Conservation (phyloP, 2,113 vertebrate genomes). For the Ginglymostoma cirratum region DNA sequence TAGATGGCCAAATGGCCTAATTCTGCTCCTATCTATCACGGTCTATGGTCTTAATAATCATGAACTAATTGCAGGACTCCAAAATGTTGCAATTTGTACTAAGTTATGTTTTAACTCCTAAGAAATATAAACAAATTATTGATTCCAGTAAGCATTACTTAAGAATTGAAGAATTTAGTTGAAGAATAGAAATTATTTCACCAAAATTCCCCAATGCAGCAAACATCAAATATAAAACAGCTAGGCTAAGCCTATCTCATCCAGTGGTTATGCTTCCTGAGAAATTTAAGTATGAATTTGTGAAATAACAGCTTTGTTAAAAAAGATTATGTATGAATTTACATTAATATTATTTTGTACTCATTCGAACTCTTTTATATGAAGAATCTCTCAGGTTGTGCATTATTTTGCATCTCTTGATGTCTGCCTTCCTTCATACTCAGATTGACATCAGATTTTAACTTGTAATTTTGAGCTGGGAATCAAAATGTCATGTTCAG, state of each 20-base stretch:
- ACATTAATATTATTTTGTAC: not conserved
- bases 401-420: not conserved
- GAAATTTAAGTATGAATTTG: not conserved
- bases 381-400: not conserved
- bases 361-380: not conserved
- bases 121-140: not conserved
- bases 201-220: not conserved
- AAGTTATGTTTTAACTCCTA: not conserved
- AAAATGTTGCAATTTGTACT: not conserved
- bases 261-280: not conserved
- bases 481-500: not conserved
- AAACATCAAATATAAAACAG: not conserved
- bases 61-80: not conserved
- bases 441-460: not conserved
- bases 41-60: too few species aligned
- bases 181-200: slow-evolving; percentile 24
- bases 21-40: too few species aligned
- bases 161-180: not conserved
- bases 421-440: not conserved
- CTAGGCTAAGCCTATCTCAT: not conserved
- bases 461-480: slow-evolving; percentile 1
- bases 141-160: not conserved
- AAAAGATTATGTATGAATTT: not conserved
- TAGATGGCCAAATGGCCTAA: too few species aligned
- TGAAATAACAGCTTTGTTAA: slow-evolving; percentile 19